Evolutionary conservation across 2,113 vertebrate genomes (phyloP).

Genomic region (Fulica atra): DNA sequence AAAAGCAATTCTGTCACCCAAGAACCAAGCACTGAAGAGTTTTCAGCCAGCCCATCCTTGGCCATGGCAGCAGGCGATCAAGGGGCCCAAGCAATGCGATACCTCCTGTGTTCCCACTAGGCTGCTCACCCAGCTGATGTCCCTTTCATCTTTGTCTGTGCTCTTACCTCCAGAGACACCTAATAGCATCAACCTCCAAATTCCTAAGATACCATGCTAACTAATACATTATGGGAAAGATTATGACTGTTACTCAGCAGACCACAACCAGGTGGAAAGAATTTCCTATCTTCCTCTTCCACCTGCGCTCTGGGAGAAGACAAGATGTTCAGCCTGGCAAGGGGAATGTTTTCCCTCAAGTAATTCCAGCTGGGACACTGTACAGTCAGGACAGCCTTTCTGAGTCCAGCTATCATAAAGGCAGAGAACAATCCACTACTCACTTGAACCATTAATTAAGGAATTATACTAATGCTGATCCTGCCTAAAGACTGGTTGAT

Average conservation of each 20-base stretch:
- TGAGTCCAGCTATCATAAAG: not conserved
- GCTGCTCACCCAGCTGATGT: not conserved
- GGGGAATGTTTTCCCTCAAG: not conserved
- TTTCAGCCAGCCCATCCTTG: not conserved
- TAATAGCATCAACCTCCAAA: not conserved
- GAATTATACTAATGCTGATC: not conserved
- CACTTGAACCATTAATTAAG: not conserved
- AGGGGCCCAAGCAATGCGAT: not conserved
- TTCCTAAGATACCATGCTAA: slow-evolving; percentile 32
- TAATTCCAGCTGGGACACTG: slow-evolving; percentile 3
- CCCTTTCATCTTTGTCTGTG: not conserved
- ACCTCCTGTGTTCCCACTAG: not conserved
- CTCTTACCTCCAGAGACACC: not conserved
- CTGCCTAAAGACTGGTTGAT: not conserved
- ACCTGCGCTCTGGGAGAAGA: not conserved
- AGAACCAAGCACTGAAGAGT: not conserved
- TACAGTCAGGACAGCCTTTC: not conserved
- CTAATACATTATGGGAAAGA: not conserved
- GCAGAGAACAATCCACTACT: not conserved
- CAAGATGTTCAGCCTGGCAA: not conserved
- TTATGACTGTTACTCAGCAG: not conserved
- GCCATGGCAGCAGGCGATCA: not conserved
- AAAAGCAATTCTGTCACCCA: not conserved
- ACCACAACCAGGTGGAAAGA: slow-evolving; percentile 19
- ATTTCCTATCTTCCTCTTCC: not conserved